A percentile compares a stretch with the other conserved stretches of the same genome.
Evolutionary conservation across 2,888 invertebrate species (phyloP).

Genomic region (Tenthredo amoena): DNA sequence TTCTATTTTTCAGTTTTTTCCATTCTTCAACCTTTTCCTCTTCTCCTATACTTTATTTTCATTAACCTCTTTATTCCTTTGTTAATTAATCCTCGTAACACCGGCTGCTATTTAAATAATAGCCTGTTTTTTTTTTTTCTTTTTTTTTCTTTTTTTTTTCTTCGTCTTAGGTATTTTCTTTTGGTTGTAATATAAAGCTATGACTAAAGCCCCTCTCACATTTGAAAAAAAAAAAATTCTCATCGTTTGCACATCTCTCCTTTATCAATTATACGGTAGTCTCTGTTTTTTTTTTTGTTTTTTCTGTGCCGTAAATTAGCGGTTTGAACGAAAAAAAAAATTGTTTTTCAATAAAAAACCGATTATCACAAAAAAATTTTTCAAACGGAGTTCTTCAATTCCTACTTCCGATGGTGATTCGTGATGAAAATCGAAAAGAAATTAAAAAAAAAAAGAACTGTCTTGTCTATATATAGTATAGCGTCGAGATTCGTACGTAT

Average conservation of each 20-base stretch:
- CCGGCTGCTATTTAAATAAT: background rate
- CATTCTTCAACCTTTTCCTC: background rate
- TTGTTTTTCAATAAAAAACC: background rate
- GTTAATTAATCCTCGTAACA: constrained; percentile 32
- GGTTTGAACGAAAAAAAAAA: background rate
- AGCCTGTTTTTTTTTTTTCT: constrained; percentile 39
- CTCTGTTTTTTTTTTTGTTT: background rate
- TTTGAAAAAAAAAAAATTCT: constrained; percentile 52
- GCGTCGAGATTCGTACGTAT: background rate
- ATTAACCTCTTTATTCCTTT: constrained; percentile 54
- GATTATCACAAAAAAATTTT: background rate
- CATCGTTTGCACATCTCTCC: background rate
- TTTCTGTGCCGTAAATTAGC: background rate
- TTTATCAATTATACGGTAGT: background rate
- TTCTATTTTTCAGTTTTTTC: too few species aligned
- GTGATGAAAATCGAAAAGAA: background rate
- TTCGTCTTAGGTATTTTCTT: constrained; percentile 58
- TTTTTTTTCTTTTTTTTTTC: too few species aligned
- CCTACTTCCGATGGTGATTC: background rate
- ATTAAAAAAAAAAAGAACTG: background rate
- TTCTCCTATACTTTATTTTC: constrained; percentile 45
- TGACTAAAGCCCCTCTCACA: constrained; percentile 63
- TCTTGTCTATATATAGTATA: background rate
- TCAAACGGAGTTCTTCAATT: background rate
- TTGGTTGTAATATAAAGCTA: constrained; percentile 69